A percentile compares a stretch with the other conserved stretches of the same genome.
phyloP scores from a whole-genome alignment of 53 echinoderm and acorn worm genomes.

The Glandiceps talaboti region DNA sequence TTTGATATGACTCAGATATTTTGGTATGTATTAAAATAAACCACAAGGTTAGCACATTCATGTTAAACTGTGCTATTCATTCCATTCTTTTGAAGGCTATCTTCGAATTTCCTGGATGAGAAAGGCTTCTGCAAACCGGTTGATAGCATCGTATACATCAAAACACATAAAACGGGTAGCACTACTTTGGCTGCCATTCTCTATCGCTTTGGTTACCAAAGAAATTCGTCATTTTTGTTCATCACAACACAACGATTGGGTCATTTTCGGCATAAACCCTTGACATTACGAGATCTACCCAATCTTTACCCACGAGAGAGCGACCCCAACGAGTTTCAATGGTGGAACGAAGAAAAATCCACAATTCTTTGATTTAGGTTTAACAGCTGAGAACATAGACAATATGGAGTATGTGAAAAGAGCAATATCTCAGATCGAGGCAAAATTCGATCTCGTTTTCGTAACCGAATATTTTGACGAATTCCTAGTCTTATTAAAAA shows the following conservation, averaged over 20 bases:
- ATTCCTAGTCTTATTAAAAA: not conserved
- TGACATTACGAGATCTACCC: not conserved
- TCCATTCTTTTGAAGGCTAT: no score
- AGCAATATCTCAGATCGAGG: not conserved
- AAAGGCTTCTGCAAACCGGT: not conserved
- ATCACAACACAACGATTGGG: not conserved
- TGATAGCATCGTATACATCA: not conserved
- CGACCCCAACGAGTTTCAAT: not conserved
- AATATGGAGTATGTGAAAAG: not conserved
- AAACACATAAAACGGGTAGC: not conserved
- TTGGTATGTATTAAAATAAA: no score
- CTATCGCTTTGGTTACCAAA: not conserved
- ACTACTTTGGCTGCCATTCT: not conserved
- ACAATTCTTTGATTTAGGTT: not conserved
- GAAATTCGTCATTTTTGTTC: not conserved
- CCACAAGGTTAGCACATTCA: no score
- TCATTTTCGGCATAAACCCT: not conserved
- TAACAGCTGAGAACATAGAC: not conserved
- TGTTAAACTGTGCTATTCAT: not conserved
- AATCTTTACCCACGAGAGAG: not conserved
- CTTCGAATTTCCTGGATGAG: no score
- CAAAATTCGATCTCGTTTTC: not conserved
- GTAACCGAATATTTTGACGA: not conserved
- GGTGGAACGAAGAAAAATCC: not conserved
- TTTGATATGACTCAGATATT: no score